phyloP scores from a whole-genome alignment of 2,797 vertebrate species.

The Hydrolagus colliei region DNA sequence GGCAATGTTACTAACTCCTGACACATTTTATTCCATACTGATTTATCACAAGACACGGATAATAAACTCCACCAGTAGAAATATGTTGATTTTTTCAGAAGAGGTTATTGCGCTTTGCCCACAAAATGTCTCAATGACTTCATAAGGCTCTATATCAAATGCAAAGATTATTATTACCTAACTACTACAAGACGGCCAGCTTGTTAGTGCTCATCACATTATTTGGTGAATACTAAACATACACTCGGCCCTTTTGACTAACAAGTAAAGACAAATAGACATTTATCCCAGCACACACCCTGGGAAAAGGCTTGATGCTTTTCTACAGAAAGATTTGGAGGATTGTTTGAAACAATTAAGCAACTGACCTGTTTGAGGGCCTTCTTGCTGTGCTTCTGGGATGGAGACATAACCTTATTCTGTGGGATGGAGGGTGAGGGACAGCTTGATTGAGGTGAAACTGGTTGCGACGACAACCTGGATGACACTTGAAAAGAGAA shows the following conservation, averaged over 20 bases:
- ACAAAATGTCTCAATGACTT: too few relatives aligned
- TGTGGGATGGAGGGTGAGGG: constrained; percentile 77
- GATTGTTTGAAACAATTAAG: not conserved
- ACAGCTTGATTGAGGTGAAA: constrained; percentile 81
- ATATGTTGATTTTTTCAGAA: not conserved
- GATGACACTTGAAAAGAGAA: constrained; percentile 60
- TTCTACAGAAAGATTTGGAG: not conserved
- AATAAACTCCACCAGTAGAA: not conserved
- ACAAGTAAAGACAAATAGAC: not conserved
- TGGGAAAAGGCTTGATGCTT: not conserved
- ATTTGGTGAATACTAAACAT: too few relatives aligned
- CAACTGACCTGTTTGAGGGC: constrained; percentile 77
- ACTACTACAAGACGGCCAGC: not conserved
- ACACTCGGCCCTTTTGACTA: not conserved
- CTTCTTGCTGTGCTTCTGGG: constrained; percentile 98
- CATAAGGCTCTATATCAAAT: too few relatives aligned
- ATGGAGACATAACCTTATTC: constrained; percentile 86
- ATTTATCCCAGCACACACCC: not conserved
- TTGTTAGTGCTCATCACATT: not conserved
- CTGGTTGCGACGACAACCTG: constrained; percentile 77
- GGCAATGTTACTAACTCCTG: not conserved
- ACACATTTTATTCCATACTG: not conserved
- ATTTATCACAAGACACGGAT: not conserved
- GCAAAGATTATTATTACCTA: not conserved
- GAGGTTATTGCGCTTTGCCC: not conserved